phyloP scores from a whole-genome alignment of 2,888 invertebrate genomes.

The Xiphydria camelus region DNA sequence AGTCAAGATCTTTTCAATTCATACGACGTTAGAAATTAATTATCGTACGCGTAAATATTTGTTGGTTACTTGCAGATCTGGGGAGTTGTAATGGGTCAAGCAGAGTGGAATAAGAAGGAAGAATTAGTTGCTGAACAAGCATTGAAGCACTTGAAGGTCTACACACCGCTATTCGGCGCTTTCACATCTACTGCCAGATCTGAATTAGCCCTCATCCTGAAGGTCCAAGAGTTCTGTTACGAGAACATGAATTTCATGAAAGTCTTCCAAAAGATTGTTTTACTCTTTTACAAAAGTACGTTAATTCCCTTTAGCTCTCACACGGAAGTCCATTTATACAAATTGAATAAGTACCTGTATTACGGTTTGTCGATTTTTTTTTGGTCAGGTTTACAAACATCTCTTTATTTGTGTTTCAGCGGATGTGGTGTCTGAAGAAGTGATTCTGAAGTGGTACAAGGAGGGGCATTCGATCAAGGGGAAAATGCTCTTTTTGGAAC shows the following conservation, averaged over 20 bases:
- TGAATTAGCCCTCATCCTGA: conserved; percentile 84
- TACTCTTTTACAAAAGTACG: conserved; percentile 92
- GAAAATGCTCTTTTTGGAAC: conserved; percentile 96
- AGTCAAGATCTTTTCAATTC: too few relatives aligned
- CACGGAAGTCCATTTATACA: too few relatives aligned
- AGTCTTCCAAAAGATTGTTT: conserved; percentile 95
- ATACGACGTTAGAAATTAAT: too few relatives aligned
- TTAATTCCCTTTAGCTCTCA: conserved; percentile 15
- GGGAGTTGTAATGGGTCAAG: conserved; percentile 92
- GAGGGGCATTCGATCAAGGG: conserved; percentile 92
- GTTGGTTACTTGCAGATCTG: conserved; percentile 73
- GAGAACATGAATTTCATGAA: conserved; percentile 99
- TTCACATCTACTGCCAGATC: conserved; percentile 85
- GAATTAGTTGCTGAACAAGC: conserved; percentile 96
- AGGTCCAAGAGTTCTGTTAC: conserved; percentile 97
- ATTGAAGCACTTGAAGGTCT: conserved; percentile 83
- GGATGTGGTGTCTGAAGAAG: conserved; percentile 93
- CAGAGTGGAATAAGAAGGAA: conserved; percentile 99
- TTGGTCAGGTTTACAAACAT: conserved; percentile 3
- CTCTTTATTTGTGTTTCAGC: conserved; percentile 59
- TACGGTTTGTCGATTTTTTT: not conserved
- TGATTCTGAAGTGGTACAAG: conserved; percentile 95
- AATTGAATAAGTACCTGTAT: too few relatives aligned
- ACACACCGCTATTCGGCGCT: conserved; percentile 83
- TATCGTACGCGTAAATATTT: conserved; percentile 19